Conservation (phyloP, 2,797 vertebrate genomes). For the Falco naumanni region DNA sequence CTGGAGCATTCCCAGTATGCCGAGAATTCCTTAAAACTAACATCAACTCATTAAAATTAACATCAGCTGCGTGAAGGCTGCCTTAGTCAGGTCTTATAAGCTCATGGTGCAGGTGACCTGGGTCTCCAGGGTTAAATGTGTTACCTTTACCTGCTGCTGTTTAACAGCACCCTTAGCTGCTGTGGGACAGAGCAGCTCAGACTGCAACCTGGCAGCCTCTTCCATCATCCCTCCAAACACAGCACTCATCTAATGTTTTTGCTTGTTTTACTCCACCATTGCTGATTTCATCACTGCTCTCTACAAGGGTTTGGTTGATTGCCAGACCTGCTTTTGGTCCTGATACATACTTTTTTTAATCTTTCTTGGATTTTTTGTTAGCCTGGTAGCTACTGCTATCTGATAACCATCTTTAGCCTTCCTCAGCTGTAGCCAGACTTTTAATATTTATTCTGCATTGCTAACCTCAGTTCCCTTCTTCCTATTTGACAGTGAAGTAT, state of each 20-base stretch:
- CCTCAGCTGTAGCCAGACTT: neutral
- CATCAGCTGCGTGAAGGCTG: neutral
- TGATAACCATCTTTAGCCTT: neutral
- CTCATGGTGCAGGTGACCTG: neutral
- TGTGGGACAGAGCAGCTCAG: neutral
- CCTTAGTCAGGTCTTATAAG: neutral
- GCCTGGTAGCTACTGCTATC: neutral
- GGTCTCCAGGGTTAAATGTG: neutral
- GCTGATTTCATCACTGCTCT: neutral
- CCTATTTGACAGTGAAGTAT: neutral
- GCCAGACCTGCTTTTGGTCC: neutral
- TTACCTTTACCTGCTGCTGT: neutral
- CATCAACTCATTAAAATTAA: neutral
- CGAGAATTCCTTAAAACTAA: neutral
- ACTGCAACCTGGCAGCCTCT: neutral
- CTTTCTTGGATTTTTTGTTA: neutral
- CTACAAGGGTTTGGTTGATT: neutral
- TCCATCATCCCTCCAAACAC: neutral
- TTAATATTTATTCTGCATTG: neutral
- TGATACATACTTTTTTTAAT: neutral
- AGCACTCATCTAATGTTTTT: neutral
- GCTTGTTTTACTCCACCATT: neutral
- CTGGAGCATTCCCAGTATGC: neutral
- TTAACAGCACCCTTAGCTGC: neutral
- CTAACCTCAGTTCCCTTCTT: neutral